These are phyloP conservation scores for Paratrypauchen microcephalus DNA, from an alignment of 2,797 vertebrate genomes.

Conservation along the genomic window DNA sequence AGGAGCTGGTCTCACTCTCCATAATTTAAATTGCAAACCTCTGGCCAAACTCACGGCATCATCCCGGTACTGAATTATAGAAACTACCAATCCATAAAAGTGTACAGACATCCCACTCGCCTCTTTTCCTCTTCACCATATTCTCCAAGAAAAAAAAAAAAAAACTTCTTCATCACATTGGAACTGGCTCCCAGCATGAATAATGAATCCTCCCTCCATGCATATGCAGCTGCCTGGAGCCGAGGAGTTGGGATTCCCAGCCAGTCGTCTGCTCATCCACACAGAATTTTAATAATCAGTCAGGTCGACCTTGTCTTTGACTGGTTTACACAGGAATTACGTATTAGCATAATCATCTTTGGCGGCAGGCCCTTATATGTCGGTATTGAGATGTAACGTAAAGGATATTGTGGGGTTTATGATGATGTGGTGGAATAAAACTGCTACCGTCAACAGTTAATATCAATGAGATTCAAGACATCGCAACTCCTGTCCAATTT, in stretches of 20 bases:
- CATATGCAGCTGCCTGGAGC: constrained; percentile 53
- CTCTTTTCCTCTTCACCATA: constrained; percentile 20
- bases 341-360: constrained; percentile 53
- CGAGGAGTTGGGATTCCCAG: constrained; percentile 36
- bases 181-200: constrained; percentile 56
- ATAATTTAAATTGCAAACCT: constrained; percentile 14
- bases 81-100: constrained; percentile 34
- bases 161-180: constrained; percentile 34
- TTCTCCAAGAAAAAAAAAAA: constrained; percentile 25
- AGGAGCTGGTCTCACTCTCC: neutral
- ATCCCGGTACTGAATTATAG: constrained; percentile 32
- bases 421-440: constrained; percentile 29
- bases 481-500: neutral
- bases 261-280: constrained; percentile 23
- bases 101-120: constrained; percentile 16
- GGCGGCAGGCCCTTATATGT: constrained; percentile 8
- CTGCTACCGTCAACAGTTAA: constrained; percentile 45
- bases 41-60: constrained; percentile 14
- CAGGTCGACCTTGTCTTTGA: constrained; percentile 51
- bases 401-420: constrained; percentile 7
- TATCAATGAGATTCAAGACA: neutral
- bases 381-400: constrained; percentile 8
- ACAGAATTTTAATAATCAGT: constrained; percentile 55
- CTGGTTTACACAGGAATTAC: constrained; percentile 49
- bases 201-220: constrained; percentile 62